Base-by-base conservation (phyloP, 2,888 invertebrate genomes). In the Drosophila quinaria region DNA sequence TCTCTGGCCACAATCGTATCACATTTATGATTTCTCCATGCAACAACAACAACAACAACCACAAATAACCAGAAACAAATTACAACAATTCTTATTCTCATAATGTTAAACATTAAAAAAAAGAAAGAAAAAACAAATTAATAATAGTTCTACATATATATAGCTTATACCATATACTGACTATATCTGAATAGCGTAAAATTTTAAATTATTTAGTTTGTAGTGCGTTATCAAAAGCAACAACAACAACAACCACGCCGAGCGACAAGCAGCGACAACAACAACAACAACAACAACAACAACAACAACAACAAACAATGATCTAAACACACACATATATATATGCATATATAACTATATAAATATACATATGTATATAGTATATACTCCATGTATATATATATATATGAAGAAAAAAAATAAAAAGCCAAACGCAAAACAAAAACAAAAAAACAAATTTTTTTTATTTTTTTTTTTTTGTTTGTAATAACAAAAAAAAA, bases 401-500 rank as follows among this genome's bases (percentile, higher is more conserved):
- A 73, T 70, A 74, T 42, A 72, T 10, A 46, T 13, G 35, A 39
- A 55, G 22, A 22, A 42, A 59, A 50, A 74, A 72, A 69, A 81
- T 60, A 78, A 85, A 75, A 74, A 69, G 62, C 74, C 70, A 79
- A 87, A 65, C 78, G 78, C 83, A 86, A 86, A 80, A 80, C 58
- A 22, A 67, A 82, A 78, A 77, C 51, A 52, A 70, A 86, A 78
- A 62, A 68, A 55, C 66, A 70, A 61, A 66, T 61, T 62, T 81
- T 90, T 86, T 81, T 87, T 58, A n/a, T 35, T 5, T 50, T 84
- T 91, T 86, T 89, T 90, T 87, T 80, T 70, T 89, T 75, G 75
- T 69, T 76, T 9, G 62, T 78, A 81, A 87, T 68, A 64, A 51
- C 73, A 42, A 75, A 64, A 66, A 72, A 66, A 46, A 39, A 25